Evolutionary conservation across 2,888 invertebrate genomes (phyloP).

Genomic region (Perithous albicinctus): DNA sequence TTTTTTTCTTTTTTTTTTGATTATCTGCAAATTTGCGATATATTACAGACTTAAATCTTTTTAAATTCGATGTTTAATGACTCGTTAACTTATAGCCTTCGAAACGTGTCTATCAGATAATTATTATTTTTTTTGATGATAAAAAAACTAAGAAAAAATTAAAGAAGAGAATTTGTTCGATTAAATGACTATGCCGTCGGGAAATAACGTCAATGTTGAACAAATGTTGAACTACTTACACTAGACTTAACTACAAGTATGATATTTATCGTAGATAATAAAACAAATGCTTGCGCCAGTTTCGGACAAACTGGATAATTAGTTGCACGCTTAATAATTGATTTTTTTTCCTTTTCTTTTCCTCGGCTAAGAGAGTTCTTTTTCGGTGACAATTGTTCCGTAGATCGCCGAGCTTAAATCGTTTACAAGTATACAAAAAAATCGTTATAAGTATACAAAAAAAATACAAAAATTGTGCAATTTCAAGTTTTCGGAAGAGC

Average conservation of each 20-base stretch:
- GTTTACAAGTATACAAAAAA: slow-evolving; percentile 30
- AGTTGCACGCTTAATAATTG: slow-evolving; percentile 29
- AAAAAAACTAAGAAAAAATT: slow-evolving; percentile 9
- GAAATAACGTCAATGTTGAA: slow-evolving; percentile 53
- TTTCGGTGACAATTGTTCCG: slow-evolving; percentile 5
- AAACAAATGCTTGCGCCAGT: slow-evolving; percentile 39
- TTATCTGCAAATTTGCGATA: slow-evolving; percentile 65
- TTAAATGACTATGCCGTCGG: slow-evolving; percentile 44
- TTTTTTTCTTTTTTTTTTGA: slow-evolving; percentile 61
- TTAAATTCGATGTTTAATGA: slow-evolving; percentile 67
- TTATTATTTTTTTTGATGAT: slow-evolving; percentile 34
- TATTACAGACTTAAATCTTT: slow-evolving; percentile 56
- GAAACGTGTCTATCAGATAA: slow-evolving; percentile 52
- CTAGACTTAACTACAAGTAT: slow-evolving; percentile 50
- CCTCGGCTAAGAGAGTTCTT: slow-evolving; percentile 16
- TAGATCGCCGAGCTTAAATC: slow-evolving; percentile 14
- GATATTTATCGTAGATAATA: slow-evolving; percentile 40
- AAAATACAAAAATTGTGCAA: slow-evolving; percentile 65
- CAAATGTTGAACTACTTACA: slow-evolving; percentile 66
- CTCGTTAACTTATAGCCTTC: slow-evolving; percentile 60
- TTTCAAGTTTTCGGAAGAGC: slow-evolving; percentile 60
- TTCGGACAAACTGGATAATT: slow-evolving; percentile 26
- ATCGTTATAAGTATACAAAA: no score
- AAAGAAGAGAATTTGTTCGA: slow-evolving; percentile 12
- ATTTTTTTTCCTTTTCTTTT: no score